Conservation (phyloP, 1,140 invertebrate species). For the Brachionus asplanchnoidis region DNA sequence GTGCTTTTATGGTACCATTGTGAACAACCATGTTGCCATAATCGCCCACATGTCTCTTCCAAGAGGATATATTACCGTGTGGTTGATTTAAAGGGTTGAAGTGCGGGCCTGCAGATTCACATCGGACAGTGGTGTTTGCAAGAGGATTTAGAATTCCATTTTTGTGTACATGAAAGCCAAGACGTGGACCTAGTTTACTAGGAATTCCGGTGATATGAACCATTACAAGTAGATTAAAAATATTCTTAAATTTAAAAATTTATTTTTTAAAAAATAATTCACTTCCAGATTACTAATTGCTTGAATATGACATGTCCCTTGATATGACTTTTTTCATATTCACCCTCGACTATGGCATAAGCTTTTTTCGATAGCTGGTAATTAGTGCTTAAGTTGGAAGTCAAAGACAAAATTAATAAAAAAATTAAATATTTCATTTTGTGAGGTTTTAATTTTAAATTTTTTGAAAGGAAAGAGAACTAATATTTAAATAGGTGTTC, state of each 20-base stretch:
- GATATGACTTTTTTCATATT: neutral
- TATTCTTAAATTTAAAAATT: neutral
- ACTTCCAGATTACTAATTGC: neutral
- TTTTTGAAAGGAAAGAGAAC: neutral
- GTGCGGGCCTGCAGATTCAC: slow-evolving; percentile 2
- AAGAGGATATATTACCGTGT: slow-evolving; percentile 47
- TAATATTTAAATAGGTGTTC: neutral
- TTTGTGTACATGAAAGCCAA: slow-evolving; percentile 21
- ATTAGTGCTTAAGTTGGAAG: neutral
- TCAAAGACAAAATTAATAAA: neutral
- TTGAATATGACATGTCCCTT: neutral
- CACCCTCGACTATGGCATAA: neutral
- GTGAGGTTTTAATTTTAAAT: neutral
- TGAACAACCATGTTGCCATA: slow-evolving; percentile 74
- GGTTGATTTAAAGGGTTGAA: neutral
- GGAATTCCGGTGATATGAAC: slow-evolving; percentile 16
- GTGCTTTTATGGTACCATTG: slow-evolving; percentile 42
- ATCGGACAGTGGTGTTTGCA: slow-evolving; percentile 42
- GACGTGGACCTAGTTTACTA: neutral
- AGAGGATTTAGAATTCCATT: neutral
- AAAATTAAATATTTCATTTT: neutral
- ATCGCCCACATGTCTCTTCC: slow-evolving; percentile 76
- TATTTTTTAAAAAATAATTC: neutral
- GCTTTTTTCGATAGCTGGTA: neutral
- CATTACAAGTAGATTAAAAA: neutral